These are phyloP conservation scores for Grapholita molesta DNA, from an alignment of 1,140 invertebrate genomes.

Conservation along the genomic window DNA sequence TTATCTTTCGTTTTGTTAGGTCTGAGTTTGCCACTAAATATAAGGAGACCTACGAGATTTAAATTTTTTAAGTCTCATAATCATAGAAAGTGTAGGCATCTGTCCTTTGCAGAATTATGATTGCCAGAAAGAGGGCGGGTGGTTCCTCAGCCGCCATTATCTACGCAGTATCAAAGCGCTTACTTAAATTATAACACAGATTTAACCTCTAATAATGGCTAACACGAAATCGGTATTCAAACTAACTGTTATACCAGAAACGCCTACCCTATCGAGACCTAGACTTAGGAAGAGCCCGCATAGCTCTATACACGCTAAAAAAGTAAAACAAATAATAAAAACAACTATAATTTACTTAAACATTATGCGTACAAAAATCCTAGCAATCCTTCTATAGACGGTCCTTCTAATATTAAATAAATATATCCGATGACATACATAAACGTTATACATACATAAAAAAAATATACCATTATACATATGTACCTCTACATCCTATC, in stretches of 20 bases:
- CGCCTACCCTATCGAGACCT: conserved; percentile 47
- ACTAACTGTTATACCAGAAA: conserved; percentile 40
- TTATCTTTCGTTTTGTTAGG: not conserved
- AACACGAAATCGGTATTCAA: conserved; percentile 41
- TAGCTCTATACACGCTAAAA: conserved; percentile 50
- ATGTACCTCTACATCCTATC: conserved; percentile 41
- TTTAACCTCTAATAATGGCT: conserved; percentile 56
- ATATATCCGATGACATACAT: conserved; percentile 55
- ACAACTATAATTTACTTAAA: conserved; percentile 74
- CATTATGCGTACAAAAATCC: conserved; percentile 73
- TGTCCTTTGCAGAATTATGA: not conserved
- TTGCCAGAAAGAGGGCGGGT: not conserved
- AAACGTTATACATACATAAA: conserved; percentile 70
- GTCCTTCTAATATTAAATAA: conserved; percentile 57
- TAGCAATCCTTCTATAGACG: conserved; percentile 52
- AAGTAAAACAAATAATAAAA: conserved; percentile 63
- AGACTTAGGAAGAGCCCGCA: conserved; percentile 30
- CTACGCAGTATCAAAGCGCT: conserved; percentile 24
- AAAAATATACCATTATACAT: conserved; percentile 62
- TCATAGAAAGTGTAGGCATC: not conserved
- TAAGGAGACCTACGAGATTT: not conserved
- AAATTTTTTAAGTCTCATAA: not conserved
- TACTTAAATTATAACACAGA: conserved; percentile 53
- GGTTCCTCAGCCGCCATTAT: not conserved
- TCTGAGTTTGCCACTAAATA: not conserved